Base-by-base conservation (phyloP, 2,888 invertebrate species). In the Caenorhabditis drosophilae region DNA sequence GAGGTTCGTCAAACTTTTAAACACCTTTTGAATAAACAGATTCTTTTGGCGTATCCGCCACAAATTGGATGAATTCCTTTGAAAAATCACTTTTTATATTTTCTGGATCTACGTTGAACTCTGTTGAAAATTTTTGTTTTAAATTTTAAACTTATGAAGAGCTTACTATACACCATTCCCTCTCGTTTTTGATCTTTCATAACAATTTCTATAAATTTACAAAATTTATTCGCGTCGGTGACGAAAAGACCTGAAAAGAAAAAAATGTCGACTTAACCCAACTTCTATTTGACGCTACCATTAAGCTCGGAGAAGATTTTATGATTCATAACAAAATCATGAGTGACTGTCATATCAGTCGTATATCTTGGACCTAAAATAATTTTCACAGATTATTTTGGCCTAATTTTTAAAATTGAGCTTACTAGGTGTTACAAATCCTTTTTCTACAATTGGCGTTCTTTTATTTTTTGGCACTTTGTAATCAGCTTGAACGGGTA, bases 91-190 rank as follows among this genome's bases (percentile, higher is more conserved):
- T 55, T 11, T 31, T 31, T 12, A 6, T 31, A 31, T 31, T 31
- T 12, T 9, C 31, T 1, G 51, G 26, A 1, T 25, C 6, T 4
- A 45, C 52, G 2, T 20, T 23, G 6, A 20, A 38, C 7, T 48
- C 50, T 61, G 9, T 23, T 23, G 50, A 1, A 61, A 55, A 31
- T 22, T 15, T 7, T 25, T 22, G 4, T 45, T 46, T 16, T 22
- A 2, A 18, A 23, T 25, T 22, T 22, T 2, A 20, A 34, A n/a
- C 1, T n/a, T 4, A 2, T 3, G 4, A 58, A 36, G 27, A 34
- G 51, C 56, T 48, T 7, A 62, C 62, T 52, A 27, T 40, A 62
- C 1, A 49, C 47, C 12, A 31, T 31, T 38, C 53, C 62, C 20
- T 11, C 35, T 6, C n/a, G 42, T n/a, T 48, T 20, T 2, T 9